Evolutionary conservation across 1,140 invertebrate species (phyloP), one percentile per base, ranked within the genome.

Genomic region (Brachionus rotundiformis): DNA sequence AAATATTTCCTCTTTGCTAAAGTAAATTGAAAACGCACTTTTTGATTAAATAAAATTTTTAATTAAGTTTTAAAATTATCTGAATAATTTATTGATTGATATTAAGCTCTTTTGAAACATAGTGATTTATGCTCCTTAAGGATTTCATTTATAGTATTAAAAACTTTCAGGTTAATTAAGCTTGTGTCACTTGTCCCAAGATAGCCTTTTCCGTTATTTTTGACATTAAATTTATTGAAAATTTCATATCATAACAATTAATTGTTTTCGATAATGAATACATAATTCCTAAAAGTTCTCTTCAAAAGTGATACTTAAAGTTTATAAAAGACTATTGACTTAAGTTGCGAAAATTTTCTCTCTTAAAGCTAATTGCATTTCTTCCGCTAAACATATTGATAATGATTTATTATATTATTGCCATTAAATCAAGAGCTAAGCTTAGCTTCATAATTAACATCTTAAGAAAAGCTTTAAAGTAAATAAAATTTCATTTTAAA

Each of bases 321-420:
- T 54, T 19, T 54, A 19, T 7, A 23, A 54, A 54, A 25, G 19
- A 54, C 47, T 54, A 49, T 49, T 54, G 16, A 54, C 47, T 54
- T 49, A 49, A 49, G 47, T 3, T 49, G 10, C n/a, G 8, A 19
- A 19, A 54, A 23, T 16, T 4, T 54, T 54, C 8, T 16, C 47
- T 54, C n/a, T 54, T 54, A 23, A 1, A 25, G 10, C 47, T 54
- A 54, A 54, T 54, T 54, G 47, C 47, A 54, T 54, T 54, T 19
- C 19, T 54, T 54, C 47, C 47, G 47, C 19, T 54, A 54, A 54
- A 54, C 19, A 54, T 54, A 54, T 16, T 54, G 47, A 54, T 54
- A 54, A 54, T 54, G 47, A 54, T 54, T 54, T 54, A 54, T 54
- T 54, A 54, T 54, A 54, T 54, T 54, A 54, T 19, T 23, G 47